Evolutionary conservation across 2,113 vertebrate species (phyloP).

Genomic region (Chrysochloris asiatica): DNA sequence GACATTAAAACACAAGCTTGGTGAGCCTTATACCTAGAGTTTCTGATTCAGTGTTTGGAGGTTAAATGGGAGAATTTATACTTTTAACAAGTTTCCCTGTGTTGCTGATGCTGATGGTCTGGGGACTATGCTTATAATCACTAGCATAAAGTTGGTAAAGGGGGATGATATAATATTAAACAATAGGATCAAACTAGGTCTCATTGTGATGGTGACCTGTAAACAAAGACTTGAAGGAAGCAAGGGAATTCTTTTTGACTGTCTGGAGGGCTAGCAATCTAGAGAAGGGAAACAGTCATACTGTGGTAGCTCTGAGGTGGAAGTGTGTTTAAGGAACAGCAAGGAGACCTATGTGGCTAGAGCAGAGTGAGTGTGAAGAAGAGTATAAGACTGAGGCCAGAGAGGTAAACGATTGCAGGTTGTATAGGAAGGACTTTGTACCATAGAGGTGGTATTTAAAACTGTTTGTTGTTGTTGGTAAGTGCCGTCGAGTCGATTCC

Average conservation of each 20-base stretch:
- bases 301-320: too few relatives aligned
- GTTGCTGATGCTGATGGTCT: background rate
- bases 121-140: background rate
- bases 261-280: too few relatives aligned
- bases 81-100: conserved; percentile 1
- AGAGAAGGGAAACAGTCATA: too few relatives aligned
- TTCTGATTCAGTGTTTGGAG: background rate
- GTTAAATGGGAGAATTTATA: background rate
- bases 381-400: background rate
- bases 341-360: background rate
- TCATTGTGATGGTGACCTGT: background rate
- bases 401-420: background rate
- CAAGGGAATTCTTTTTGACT: too few relatives aligned
- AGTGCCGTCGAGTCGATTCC: too few relatives aligned
- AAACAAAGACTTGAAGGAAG: too few relatives aligned
- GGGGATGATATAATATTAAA: background rate
- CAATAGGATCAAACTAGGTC: background rate
- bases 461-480: background rate
- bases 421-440: background rate
- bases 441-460: background rate
- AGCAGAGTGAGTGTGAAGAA: background rate
- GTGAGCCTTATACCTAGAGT: too few relatives aligned
- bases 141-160: background rate
- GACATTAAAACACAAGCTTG: conserved; percentile 31
- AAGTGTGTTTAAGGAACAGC: background rate